Evolutionary conservation across 2,888 invertebrate species (phyloP).

Genomic region (Helleia helle): DNA sequence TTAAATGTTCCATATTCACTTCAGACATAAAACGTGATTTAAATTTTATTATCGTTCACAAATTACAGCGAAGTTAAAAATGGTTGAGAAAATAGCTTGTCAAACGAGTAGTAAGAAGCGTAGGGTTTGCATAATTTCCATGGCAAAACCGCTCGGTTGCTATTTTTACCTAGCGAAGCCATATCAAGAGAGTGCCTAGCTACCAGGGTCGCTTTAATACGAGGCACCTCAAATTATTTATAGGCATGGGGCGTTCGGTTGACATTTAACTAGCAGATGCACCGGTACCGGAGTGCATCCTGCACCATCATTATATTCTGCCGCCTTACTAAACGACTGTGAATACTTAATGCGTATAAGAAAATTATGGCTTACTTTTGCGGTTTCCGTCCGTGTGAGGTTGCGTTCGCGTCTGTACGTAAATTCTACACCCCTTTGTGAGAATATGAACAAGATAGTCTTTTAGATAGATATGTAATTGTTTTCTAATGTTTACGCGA

Average conservation of each 20-base stretch:
- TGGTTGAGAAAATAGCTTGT: conserved; percentile 10
- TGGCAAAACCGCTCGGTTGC: conserved; percentile 30
- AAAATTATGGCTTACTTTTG: conserved; percentile 7
- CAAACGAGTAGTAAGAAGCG: conserved; percentile 11
- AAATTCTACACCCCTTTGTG: neutral
- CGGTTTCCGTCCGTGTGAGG: conserved; percentile 1
- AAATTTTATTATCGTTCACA: too few species aligned
- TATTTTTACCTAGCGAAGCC: conserved; percentile 55
- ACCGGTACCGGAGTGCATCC: conserved; percentile 36
- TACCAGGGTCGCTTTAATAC: conserved; percentile 39
- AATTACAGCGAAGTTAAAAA: conserved; percentile 2
- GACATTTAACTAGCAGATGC: conserved; percentile 64
- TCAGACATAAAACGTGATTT: too few species aligned
- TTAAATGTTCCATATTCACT: too few species aligned
- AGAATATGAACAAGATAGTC: too few species aligned
- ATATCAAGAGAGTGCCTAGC: conserved; percentile 37
- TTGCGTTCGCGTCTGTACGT: neutral
- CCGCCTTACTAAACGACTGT: conserved; percentile 39
- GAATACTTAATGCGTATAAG: conserved; percentile 26
- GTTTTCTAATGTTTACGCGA: too few species aligned
- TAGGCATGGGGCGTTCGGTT: conserved; percentile 50
- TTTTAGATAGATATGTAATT: too few species aligned
- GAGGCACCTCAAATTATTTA: conserved; percentile 60
- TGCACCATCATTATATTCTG: conserved; percentile 52
- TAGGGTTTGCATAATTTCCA: conserved; percentile 17